A percentile compares a stretch with the other conserved stretches of the same genome.
These are phyloP conservation scores for Lacerta agilis DNA, from an alignment of 2,797 vertebrate species.

Conservation along the genomic window DNA sequence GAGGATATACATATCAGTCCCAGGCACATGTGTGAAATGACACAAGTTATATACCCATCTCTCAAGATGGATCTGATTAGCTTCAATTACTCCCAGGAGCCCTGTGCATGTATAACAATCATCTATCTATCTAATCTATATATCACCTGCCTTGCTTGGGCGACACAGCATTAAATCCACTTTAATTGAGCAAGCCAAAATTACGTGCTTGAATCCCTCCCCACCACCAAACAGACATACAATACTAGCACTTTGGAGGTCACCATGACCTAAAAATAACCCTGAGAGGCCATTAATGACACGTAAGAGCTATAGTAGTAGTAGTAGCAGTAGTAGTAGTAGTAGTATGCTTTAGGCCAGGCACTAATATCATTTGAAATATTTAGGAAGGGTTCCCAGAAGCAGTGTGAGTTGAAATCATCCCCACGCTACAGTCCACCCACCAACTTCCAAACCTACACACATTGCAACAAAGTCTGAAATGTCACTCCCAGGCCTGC, in stretches of 20 bases:
- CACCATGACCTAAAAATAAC: too few relatives aligned
- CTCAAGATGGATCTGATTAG: conserved; percentile 26
- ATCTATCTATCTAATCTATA: too few relatives aligned
- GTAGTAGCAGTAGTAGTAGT: too few relatives aligned
- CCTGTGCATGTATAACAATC: conserved; percentile 25
- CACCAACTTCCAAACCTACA: background rate
- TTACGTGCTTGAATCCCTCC: too few relatives aligned
- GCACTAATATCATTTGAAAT: background rate
- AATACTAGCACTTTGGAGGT: too few relatives aligned
- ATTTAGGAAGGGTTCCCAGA: background rate
- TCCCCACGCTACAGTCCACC: too few relatives aligned
- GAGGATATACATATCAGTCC: background rate
- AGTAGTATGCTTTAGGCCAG: background rate
- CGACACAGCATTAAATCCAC: too few relatives aligned
- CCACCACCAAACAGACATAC: too few relatives aligned
- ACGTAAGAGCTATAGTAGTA: too few relatives aligned
- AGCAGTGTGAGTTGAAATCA: background rate
- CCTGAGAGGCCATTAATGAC: too few relatives aligned
- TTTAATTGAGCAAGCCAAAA: too few relatives aligned
- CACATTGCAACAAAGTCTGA: background rate
- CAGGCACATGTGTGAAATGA: background rate
- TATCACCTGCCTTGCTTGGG: too few relatives aligned
- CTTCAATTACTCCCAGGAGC: conserved; percentile 47
- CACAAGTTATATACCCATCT: background rate
- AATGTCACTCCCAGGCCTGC: background rate